phyloP scores from a whole-genome alignment of 2,113 vertebrate species.

The Pangasianodon hypophthalmus region DNA sequence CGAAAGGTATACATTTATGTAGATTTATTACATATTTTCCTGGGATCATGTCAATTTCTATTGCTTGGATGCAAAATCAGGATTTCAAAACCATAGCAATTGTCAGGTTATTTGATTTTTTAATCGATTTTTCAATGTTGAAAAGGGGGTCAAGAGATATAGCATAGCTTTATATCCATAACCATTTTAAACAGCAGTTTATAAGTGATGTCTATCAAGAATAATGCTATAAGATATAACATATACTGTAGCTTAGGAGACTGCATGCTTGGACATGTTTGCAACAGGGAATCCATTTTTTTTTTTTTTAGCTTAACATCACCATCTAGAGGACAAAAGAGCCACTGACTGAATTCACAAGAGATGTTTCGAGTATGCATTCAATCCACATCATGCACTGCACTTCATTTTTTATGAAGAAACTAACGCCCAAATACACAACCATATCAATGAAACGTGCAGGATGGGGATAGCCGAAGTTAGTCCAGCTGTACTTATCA shows the following conservation, averaged over 20 bases:
- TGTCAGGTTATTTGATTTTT: not conserved
- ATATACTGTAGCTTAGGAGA: not conserved
- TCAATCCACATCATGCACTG: not conserved
- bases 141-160: not conserved
- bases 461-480: not conserved
- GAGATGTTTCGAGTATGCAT: not conserved
- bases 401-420: not conserved
- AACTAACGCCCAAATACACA: not conserved
- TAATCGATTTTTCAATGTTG: not conserved
- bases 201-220: not conserved
- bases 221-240: not conserved
- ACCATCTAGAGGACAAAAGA: conserved; percentile 70
- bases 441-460: not conserved
- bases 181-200: not conserved
- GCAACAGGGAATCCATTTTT: not conserved
- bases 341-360: not conserved
- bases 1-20: not conserved
- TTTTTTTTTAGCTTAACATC: conserved; percentile 47
- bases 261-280: not conserved
- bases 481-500: not conserved
- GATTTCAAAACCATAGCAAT: not conserved
- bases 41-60: not conserved
- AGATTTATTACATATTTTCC: not conserved
- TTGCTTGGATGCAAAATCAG: not conserved
- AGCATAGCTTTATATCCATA: not conserved